Percentiles rank a stretch among this genome's conserved stretches.
Evolutionary conservation across 2,797 vertebrate species (phyloP).

Genomic region (Anniella stebbinsi): DNA sequence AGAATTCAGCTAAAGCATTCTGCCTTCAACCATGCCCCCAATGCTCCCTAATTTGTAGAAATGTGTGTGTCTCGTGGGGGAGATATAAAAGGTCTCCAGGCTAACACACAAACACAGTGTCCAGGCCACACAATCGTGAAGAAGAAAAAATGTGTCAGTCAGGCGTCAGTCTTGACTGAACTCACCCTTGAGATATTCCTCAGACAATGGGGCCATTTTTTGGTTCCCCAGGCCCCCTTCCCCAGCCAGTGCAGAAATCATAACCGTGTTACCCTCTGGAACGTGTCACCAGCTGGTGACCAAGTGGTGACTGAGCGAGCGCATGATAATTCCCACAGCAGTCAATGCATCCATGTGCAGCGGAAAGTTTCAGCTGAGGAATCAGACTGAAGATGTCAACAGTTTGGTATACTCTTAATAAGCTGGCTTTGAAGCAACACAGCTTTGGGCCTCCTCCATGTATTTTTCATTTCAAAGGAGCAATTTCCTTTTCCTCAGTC

Average conservation of each 20-base stretch:
- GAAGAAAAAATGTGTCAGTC: conserved; percentile 23
- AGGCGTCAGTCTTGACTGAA: conserved; percentile 67
- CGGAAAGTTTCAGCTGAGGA: neutral
- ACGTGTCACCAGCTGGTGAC: conserved; percentile 64
- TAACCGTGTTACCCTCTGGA: neutral
- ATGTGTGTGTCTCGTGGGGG: neutral
- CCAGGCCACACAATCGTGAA: conserved; percentile 13
- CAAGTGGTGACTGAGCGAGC: conserved; percentile 29
- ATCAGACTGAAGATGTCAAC: neutral
- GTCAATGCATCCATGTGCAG: neutral
- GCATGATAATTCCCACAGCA: neutral
- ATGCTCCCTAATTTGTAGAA: neutral
- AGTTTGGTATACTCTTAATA: neutral
- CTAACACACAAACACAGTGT: conserved; percentile 33
- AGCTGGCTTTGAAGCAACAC: neutral
- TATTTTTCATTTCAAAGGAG: neutral
- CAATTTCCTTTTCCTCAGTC: neutral
- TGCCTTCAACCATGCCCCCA: neutral
- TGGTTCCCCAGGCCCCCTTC: neutral
- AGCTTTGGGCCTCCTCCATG: neutral
- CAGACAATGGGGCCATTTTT: conserved; percentile 76
- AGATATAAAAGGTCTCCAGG: neutral
- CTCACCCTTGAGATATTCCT: conserved; percentile 74
- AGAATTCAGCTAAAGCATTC: conserved; percentile 2
- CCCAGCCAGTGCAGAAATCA: conserved; percentile 26